phyloP scores from a whole-genome alignment of 1,140 invertebrate species.

The Aphelenchoides avenae region DNA sequence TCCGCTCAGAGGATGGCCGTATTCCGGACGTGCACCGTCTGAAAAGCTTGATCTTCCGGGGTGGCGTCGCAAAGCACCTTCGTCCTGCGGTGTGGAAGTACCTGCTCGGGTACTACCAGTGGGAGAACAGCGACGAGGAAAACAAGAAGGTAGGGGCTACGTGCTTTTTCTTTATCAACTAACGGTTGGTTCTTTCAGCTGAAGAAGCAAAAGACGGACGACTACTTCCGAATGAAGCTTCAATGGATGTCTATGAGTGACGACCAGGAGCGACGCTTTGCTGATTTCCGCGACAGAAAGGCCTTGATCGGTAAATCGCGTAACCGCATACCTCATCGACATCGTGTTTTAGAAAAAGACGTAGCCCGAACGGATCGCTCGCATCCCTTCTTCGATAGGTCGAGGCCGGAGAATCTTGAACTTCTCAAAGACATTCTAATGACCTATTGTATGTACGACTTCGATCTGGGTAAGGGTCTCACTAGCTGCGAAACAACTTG shows the following conservation, averaged over 20 bases:
- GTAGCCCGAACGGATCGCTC: slow-evolving; percentile 90
- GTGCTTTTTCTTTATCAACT: neutral
- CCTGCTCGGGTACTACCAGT: slow-evolving; percentile 80
- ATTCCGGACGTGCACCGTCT: slow-evolving; percentile 46
- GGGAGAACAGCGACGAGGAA: slow-evolving; percentile 73
- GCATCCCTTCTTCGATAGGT: slow-evolving; percentile 81
- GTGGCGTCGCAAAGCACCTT: slow-evolving; percentile 63
- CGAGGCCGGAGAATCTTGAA: slow-evolving; percentile 80
- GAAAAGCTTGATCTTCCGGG: slow-evolving; percentile 52
- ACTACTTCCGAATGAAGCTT: slow-evolving; percentile 90
- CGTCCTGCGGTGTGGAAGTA: slow-evolving; percentile 89
- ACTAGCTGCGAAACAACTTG: slow-evolving; percentile 1
- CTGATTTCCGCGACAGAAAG: slow-evolving; percentile 81
- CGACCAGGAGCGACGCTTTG: slow-evolving; percentile 81
- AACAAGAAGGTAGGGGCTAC: slow-evolving; percentile 63
- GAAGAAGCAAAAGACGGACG: slow-evolving; percentile 64
- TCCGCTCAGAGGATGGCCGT: slow-evolving; percentile 26
- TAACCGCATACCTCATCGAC: slow-evolving; percentile 5
- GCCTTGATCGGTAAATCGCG: slow-evolving; percentile 71
- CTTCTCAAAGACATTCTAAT: slow-evolving; percentile 85
- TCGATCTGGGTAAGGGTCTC: slow-evolving; percentile 72
- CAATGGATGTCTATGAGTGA: slow-evolving; percentile 88
- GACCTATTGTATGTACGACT: slow-evolving; percentile 99
- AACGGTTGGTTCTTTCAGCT: slow-evolving; percentile 20
- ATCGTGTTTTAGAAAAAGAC: slow-evolving; percentile 76